Evolutionary conservation across 2,113 vertebrate genomes (phyloP).

Genomic region (Panurus biarmicus): DNA sequence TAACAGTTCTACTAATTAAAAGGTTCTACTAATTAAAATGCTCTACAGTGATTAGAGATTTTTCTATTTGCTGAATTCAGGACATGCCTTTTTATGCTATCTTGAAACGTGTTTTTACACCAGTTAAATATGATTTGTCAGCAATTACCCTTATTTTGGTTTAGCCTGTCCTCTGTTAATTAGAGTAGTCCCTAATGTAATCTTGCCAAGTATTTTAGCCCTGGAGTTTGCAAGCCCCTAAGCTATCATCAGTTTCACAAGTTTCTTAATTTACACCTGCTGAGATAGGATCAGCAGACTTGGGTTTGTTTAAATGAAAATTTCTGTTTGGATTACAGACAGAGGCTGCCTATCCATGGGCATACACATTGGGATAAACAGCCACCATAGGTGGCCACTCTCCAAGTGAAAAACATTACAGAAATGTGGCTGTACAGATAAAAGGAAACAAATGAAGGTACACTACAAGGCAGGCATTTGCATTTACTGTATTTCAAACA

Average conservation of each 20-base stretch:
- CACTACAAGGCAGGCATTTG: neutral
- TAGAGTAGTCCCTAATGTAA: conserved; percentile 50
- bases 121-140: neutral
- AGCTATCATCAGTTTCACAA: conserved; percentile 39
- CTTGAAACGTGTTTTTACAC: neutral
- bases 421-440: neutral
- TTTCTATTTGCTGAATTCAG: neutral
- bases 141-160: conserved; percentile 45
- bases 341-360: neutral
- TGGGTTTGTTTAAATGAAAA: conserved; percentile 58
- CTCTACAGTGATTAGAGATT: neutral
- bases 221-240: conserved; percentile 41
- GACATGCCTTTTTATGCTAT: neutral
- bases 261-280: conserved; percentile 66
- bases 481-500: neutral
- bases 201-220: conserved; percentile 61
- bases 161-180: conserved; percentile 66
- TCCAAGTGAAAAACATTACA: neutral
- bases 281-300: conserved; percentile 59
- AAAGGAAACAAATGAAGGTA: neutral
- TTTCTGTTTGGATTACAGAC: conserved; percentile 39
- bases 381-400: conserved; percentile 40
- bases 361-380: neutral
- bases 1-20: neutral
- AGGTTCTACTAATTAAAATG: neutral